Conservation (phyloP, 2,113 vertebrate genomes). For the Aythya baeri region DNA sequence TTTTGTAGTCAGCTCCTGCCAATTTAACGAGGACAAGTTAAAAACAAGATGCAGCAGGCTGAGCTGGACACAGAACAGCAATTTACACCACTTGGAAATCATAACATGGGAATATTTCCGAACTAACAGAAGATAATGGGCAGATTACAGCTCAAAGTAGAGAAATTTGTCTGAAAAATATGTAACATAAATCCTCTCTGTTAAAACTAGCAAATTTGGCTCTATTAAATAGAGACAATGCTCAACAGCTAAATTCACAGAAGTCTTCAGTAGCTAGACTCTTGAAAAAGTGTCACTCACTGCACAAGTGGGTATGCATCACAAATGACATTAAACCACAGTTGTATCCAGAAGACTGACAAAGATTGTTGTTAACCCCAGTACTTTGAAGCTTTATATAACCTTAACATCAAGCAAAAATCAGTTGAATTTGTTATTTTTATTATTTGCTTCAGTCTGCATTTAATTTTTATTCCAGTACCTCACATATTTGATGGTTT, state of each 20-base stretch:
- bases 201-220: not conserved
- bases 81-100: not conserved
- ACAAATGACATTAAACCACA: not conserved
- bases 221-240: not conserved
- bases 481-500: not conserved
- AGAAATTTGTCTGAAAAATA: not conserved
- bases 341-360: not conserved
- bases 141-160: rapidly evolving
- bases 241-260: not conserved
- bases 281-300: not conserved
- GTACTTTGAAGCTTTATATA: rapidly evolving
- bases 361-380: not conserved
- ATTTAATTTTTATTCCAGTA: not conserved
- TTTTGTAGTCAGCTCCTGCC: not conserved
- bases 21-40: not conserved
- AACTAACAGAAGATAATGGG: not conserved
- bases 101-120: not conserved
- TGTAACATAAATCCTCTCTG: not conserved
- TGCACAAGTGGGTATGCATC: not conserved
- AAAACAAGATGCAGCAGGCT: not conserved
- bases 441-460: not conserved
- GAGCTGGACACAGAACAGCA: not conserved
- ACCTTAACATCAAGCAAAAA: not conserved
- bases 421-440: not conserved
- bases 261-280: not conserved